These are phyloP conservation scores for Mechanitis messenoides DNA, from an alignment of 2,888 invertebrate genomes.

Conservation along the genomic window DNA sequence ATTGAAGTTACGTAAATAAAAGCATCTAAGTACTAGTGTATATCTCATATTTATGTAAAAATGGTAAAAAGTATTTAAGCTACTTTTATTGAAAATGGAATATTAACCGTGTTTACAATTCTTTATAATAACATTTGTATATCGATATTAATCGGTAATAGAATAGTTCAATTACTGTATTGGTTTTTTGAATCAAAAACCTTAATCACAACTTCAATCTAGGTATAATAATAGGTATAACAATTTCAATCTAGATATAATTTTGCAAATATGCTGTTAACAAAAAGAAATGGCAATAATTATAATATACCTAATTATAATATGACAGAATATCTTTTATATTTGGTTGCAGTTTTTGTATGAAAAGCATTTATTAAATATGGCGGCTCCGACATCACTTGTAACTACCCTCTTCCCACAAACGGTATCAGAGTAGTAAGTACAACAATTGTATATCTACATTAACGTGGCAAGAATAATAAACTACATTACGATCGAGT, in stretches of 20 bases:
- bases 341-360: conserved; percentile 16
- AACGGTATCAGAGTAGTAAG: conserved; percentile 4
- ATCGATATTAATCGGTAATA: neutral
- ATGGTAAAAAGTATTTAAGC: neutral
- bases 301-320: too few relatives aligned
- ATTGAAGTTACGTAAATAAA: neutral
- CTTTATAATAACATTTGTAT: neutral
- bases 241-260: too few relatives aligned
- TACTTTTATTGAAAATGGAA: neutral
- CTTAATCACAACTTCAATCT: too few relatives aligned
- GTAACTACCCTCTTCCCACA: neutral
- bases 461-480: conserved; percentile 53
- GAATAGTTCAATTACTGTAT: neutral
- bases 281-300: conserved; percentile 1
- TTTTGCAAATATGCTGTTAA: too few relatives aligned
- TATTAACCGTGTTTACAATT: neutral
- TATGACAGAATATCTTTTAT: too few relatives aligned
- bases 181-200: too few relatives aligned
- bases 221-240: too few relatives aligned
- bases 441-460: conserved; percentile 49
- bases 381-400: neutral
- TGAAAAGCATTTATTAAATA: conserved; percentile 2
- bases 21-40: neutral
- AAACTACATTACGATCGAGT: conserved; percentile 5
- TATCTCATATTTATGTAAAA: neutral